Base-by-base conservation (phyloP, 2,888 invertebrate species). In the Hecatera dysodea region DNA sequence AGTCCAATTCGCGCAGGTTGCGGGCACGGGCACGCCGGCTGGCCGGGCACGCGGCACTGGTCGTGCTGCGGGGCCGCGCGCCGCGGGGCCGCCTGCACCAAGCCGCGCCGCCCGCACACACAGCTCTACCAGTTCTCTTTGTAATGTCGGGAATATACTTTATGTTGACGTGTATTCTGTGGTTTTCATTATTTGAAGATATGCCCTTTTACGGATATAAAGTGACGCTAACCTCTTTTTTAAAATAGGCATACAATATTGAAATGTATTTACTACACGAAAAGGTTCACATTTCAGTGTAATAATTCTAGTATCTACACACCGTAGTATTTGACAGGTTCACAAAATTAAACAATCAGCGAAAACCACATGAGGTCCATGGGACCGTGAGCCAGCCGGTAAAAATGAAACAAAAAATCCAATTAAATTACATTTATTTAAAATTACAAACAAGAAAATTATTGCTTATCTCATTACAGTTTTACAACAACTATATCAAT, bases 21-120 rank as follows among this genome's bases (percentile, higher is more conserved):
- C 88, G 98, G 98, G 0, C 98, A 98, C 94, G 98, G 98, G 2
- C 98, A 98, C 92, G 94, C 96, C 61, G 98, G 98, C 52, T 98
- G 98, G 96, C 98, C 98, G 46, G 98, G 98, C 72, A 93, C 97
- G 75, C 96, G 97, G 15, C 98, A 98, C 94, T 98, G 98, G 98
- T 98, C 98, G 57, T 98, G 98, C 90, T 98, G 98, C 91, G 98
- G 97, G 75, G 96, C 94, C 92, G 95, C 97, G 72, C 89, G 96
- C 56, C 97, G 97, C 84, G 96, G 96, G 90, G 97, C 97, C 0
- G 96, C 97, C 83, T 97, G 97, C 91, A 91, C 96, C 88, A 88
- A 91, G 27, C 57, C 80, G 22, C 72, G 70, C 27, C 48, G 71
- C 39, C 42, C 65, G 8, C 48, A 36, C 61, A 87, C 92, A 6